Conservation (phyloP, 64 coral and sea anemone species). For the Pocillopora verrucosa region DNA sequence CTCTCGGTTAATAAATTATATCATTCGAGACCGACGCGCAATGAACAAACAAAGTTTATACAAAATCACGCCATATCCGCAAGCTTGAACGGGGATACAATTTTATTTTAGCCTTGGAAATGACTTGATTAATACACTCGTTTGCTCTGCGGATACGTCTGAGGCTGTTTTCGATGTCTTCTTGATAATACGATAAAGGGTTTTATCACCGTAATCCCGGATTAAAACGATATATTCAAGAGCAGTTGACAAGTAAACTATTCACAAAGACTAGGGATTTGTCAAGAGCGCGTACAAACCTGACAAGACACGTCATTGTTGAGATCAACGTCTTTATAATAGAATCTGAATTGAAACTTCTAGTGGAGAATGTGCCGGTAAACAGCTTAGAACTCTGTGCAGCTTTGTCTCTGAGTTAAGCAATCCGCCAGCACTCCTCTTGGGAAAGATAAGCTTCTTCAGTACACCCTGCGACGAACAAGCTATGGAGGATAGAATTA, state of each 20-base stretch:
- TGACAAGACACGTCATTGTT: slow-evolving; percentile 64
- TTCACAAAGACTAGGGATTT: slow-evolving; percentile 67
- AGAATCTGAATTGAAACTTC: slow-evolving; percentile 67
- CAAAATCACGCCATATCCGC: background rate
- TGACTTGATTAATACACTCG: background rate
- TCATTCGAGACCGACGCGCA: slow-evolving; percentile 11
- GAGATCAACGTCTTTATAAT: slow-evolving; percentile 76
- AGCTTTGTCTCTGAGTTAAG: slow-evolving; percentile 34
- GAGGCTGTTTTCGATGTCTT: slow-evolving; percentile 33
- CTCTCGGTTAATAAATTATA: slow-evolving; percentile 26
- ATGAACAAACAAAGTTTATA: slow-evolving; percentile 17
- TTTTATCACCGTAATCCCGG: slow-evolving; percentile 51
- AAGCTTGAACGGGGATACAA: background rate
- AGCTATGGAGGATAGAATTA: slow-evolving; percentile 1
- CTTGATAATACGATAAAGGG: slow-evolving; percentile 27
- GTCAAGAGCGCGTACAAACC: slow-evolving; percentile 55
- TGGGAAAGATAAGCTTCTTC: background rate
- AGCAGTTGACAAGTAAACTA: slow-evolving; percentile 55
- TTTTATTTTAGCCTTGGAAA: slow-evolving; percentile 39
- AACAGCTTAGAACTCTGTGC: slow-evolving; percentile 59
- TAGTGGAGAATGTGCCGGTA: slow-evolving; percentile 54
- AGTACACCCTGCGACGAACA: too few species aligned
- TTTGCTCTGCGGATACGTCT: background rate
- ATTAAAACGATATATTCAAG: slow-evolving; percentile 64
- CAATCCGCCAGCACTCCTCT: background rate